A percentile compares a stretch with the other conserved stretches of the same genome.
These are phyloP conservation scores for Crocuta crocuta DNA, from an alignment of 2,113 vertebrate genomes.

Conservation along the genomic window DNA sequence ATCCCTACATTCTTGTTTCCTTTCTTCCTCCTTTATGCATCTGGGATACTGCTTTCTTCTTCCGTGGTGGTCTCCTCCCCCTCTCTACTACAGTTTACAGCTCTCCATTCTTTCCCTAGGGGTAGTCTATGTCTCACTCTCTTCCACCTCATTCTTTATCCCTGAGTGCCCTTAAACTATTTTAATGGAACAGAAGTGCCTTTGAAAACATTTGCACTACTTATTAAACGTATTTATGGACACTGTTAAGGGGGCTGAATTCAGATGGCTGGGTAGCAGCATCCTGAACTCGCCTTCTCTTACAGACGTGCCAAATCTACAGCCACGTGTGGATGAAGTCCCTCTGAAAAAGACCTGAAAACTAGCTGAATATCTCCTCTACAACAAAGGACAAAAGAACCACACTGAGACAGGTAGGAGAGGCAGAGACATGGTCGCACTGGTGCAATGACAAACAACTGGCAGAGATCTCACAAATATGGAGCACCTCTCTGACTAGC, in stretches of 20 bases:
- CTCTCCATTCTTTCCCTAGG: not conserved
- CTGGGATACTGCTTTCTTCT: not conserved
- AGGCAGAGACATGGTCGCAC: not conserved
- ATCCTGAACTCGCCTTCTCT: not conserved
- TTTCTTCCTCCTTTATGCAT: not conserved
- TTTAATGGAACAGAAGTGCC: not conserved
- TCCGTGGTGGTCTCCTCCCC: not conserved
- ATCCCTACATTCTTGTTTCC: not conserved
- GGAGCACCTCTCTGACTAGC: not conserved
- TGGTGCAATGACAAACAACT: not conserved
- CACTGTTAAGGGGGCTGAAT: not conserved
- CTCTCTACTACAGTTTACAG: not conserved
- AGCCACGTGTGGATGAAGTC: not conserved
- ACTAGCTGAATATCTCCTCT: not conserved
- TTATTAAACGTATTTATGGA: not conserved
- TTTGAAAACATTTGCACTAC: not conserved
- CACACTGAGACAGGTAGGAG: not conserved
- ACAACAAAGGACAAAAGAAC: not conserved
- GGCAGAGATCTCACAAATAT: not conserved
- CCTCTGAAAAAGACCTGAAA: not conserved
- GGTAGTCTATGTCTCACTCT: not conserved
- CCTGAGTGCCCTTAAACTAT: not conserved
- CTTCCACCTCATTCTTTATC: not conserved
- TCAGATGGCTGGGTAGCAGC: not conserved
- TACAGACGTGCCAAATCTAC: not conserved